Percentiles rank a stretch among this genome's conserved stretches.
Evolutionary conservation across 2,888 invertebrate genomes (phyloP).

Genomic region (Noctua pronuba): DNA sequence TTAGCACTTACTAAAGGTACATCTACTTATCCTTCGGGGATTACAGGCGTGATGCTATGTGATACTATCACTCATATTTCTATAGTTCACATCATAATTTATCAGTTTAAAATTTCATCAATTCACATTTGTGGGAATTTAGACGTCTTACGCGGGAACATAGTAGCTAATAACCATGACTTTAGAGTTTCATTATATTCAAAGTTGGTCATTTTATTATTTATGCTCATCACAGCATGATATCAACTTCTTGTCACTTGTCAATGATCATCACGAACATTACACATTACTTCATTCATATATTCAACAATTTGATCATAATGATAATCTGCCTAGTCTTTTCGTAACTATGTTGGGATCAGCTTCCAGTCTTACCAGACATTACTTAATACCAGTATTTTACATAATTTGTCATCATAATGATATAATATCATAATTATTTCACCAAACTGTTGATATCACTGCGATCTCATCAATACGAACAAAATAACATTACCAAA

Average conservation of each 20-base stretch:
- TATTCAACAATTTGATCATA: neutral
- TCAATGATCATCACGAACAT: neutral
- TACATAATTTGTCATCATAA: neutral
- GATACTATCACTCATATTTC: neutral
- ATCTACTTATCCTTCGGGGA: neutral
- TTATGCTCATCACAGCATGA: neutral
- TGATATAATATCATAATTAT: neutral
- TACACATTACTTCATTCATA: neutral
- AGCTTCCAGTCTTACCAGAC: neutral
- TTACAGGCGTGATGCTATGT: neutral
- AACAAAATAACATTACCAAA: neutral
- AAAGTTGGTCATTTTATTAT: neutral
- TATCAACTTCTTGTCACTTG: slow-evolving; percentile 1
- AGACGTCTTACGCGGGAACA: slow-evolving; percentile 26
- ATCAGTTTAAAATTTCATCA: neutral
- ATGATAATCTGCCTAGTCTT: neutral
- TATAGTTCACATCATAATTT: neutral
- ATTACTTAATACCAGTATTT: neutral
- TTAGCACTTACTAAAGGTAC: neutral
- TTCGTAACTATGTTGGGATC: neutral
- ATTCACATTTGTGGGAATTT: neutral
- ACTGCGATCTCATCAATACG: slow-evolving; percentile 11
- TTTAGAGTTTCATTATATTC: neutral
- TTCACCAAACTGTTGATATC: slow-evolving; percentile 2
- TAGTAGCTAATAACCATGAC: too few relatives aligned